Evolutionary conservation across 1,140 invertebrate genomes (phyloP), one percentile per base, ranked within the genome.

Genomic region (Zaprionus camerounensis): DNA sequence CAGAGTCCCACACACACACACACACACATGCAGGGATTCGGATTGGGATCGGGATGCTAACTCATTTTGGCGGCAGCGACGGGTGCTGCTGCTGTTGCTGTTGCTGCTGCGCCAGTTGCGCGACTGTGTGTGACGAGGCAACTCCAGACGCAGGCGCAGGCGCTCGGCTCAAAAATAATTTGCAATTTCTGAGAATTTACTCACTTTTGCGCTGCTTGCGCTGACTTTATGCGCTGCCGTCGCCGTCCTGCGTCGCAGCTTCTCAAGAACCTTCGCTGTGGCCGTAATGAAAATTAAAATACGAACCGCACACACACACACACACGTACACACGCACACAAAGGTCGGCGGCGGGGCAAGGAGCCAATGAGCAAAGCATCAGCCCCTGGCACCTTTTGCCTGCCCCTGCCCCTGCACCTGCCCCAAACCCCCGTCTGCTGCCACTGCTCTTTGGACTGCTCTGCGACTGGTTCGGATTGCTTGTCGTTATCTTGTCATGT

Each of bases 401-500:
- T 15, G 24, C 57, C 6, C 4, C 31, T n/a, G 11, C 3, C 41
- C 5, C 11, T 26, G 49, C 34, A 26, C 31, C 55, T 28, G 26
- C 31, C 12, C 36, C 28, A 58, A 28, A 15, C 6, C 46, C 26
- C 5, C 15, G 31, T 36, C 4, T 38, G 24, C 28, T n/a, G 36
- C 1, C 28, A 9, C 9, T n/a, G 41, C 41, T 46, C 41, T 15
- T 17, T 46, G 24, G 6, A 46, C 17, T 38, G 49, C 31, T 34
- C 31, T 3, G 31, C 31, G 31, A n/a, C 28, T 26, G 85, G 58
- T 79, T 82, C 69, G 82, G 83, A 81, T 90, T 85, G 85, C 86
- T 90, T 91, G 90, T 91, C 90, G 90, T 91, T 91, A 91, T 91
- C 90, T 91, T 91, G 90, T 91, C 90, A 91, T 90, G 90, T 91